Conservation (phyloP, 1,140 invertebrate species). For the Apis florea region DNA sequence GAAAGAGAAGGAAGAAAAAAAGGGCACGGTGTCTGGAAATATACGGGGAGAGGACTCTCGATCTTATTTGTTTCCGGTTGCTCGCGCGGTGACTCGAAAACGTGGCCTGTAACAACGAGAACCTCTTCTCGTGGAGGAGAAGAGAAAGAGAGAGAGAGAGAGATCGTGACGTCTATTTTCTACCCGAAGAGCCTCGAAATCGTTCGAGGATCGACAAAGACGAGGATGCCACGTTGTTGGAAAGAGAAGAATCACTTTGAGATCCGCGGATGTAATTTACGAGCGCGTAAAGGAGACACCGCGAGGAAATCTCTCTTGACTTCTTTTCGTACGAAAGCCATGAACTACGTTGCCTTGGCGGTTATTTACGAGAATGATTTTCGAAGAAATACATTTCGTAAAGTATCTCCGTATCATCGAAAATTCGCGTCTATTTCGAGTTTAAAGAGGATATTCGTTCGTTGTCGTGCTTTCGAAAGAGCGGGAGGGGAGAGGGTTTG, state of each 20-base stretch:
- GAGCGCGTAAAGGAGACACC: slow-evolving; percentile 9
- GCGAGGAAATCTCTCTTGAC: background rate
- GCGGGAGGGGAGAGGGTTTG: too few species aligned
- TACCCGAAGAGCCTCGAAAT: slow-evolving; percentile 35
- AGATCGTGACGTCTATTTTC: slow-evolving; percentile 56
- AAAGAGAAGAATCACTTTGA: slow-evolving; percentile 35
- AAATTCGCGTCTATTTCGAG: background rate
- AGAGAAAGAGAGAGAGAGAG: background rate
- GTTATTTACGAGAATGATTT: background rate
- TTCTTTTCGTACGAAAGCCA: background rate
- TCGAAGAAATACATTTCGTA: background rate
- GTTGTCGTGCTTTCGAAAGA: background rate
- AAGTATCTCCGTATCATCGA: background rate
- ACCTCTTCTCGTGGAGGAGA: slow-evolving; percentile 40
- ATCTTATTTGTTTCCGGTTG: slow-evolving; percentile 60
- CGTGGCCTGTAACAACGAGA: slow-evolving; percentile 53
- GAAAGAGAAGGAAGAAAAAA: background rate
- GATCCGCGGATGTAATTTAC: slow-evolving; percentile 37
- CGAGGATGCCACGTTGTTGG: slow-evolving; percentile 37
- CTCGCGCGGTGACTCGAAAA: slow-evolving; percentile 45
- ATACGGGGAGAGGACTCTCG: slow-evolving; percentile 47
- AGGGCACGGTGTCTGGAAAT: slow-evolving; percentile 50
- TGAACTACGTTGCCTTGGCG: too few species aligned
- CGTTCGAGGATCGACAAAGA: slow-evolving; percentile 36
- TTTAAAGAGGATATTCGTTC: background rate